Conservation (phyloP, 2,888 invertebrate genomes). For the Nephrotoma guestfalica region DNA sequence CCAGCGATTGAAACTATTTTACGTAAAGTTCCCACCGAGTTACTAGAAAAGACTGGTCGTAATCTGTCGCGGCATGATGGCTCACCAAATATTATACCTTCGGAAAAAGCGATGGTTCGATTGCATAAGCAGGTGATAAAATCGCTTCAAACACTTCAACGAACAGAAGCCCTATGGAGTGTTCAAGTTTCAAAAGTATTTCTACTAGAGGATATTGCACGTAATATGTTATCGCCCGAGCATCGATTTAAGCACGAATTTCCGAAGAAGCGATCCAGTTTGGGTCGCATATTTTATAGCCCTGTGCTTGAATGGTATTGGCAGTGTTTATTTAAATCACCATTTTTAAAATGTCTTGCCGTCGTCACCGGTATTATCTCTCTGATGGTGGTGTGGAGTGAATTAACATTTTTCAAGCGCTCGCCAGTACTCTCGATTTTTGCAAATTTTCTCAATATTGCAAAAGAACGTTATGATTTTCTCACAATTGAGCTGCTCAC, state of each 20-base stretch:
- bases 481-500: constrained; percentile 90
- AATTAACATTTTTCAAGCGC: constrained; percentile 93
- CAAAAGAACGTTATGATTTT: constrained; percentile 75
- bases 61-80: constrained; percentile 29
- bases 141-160: constrained; percentile 78
- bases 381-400: constrained; percentile 94
- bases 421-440: constrained; percentile 88
- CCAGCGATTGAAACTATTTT: constrained; percentile 77
- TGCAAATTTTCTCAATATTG: constrained; percentile 80
- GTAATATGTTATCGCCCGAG: constrained; percentile 48
- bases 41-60: constrained; percentile 58
- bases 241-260: constrained; percentile 53
- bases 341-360: constrained; percentile 58
- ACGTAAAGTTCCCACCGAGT: constrained; percentile 68
- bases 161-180: constrained; percentile 91
- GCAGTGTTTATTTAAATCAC: constrained; percentile 71
- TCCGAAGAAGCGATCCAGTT: constrained; percentile 41
- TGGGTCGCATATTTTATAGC: constrained; percentile 46
- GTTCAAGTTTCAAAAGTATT: constrained; percentile 65
- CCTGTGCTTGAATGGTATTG: constrained; percentile 87
- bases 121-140: constrained; percentile 88
- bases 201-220: constrained; percentile 75
- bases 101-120: constrained; percentile 73
- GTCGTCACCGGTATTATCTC: constrained; percentile 65
- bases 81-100: constrained; percentile 49